A percentile compares a stretch with the other conserved stretches of the same genome.
These are phyloP conservation scores for Chironomus tentans DNA, from an alignment of 2,888 invertebrate species.

Conservation along the genomic window DNA sequence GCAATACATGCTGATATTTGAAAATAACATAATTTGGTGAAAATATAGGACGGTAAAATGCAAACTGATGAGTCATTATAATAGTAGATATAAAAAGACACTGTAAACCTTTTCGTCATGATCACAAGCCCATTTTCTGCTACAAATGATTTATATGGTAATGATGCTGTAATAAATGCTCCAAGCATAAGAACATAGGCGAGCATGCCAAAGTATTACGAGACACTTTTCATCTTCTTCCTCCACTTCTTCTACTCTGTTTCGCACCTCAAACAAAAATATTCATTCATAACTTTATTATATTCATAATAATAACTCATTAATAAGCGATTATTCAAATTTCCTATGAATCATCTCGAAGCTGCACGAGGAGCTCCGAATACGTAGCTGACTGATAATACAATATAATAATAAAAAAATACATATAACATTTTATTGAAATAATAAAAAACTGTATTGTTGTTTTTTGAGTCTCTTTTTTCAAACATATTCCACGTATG, in stretches of 20 bases:
- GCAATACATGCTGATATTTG: too few species aligned
- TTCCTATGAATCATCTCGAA: slow-evolving; percentile 21
- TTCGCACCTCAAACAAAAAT: slow-evolving; percentile 4
- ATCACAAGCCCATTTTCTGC: slow-evolving; percentile 10
- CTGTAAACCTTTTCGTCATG: not conserved
- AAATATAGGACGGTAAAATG: not conserved
- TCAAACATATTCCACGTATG: slow-evolving; percentile 2
- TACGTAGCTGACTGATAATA: slow-evolving; percentile 5
- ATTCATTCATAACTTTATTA: slow-evolving; percentile 27
- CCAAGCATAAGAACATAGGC: slow-evolving; percentile 7
- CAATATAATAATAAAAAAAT: not conserved
- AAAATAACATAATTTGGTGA: not conserved
- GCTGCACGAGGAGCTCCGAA: not conserved
- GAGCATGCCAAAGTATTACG: slow-evolving; percentile 12
- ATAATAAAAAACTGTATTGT: slow-evolving; percentile 5
- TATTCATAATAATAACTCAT: slow-evolving; percentile 25
- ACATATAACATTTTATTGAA: not conserved
- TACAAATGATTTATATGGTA: not conserved
- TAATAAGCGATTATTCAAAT: slow-evolving; percentile 27
- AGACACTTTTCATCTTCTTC: slow-evolving; percentile 22
- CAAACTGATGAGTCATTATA: not conserved
- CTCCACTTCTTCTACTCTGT: slow-evolving; percentile 6
- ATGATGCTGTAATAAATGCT: slow-evolving; percentile 17
- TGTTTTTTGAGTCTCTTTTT: not conserved
- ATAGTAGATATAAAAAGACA: not conserved